Evolutionary conservation across 2,113 vertebrate genomes (phyloP).

Genomic region (Alligator sinensis): DNA sequence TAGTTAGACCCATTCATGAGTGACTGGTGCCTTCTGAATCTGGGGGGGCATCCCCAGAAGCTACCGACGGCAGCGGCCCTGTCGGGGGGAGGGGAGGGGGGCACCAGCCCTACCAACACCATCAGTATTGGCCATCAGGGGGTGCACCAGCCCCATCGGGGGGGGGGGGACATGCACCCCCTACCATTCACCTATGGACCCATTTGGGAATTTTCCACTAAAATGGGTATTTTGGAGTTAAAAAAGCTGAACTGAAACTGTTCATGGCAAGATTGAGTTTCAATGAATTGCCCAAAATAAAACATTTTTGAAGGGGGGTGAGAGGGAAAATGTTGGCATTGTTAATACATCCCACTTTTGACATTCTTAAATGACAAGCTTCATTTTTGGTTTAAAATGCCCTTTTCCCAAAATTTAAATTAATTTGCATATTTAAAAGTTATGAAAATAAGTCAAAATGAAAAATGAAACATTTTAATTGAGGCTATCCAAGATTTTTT

Average conservation of each 20-base stretch:
- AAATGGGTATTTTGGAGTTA: background rate
- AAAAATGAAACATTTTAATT: background rate
- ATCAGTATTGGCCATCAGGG: no score
- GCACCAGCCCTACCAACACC: no score
- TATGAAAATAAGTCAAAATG: background rate
- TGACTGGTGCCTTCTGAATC: no score
- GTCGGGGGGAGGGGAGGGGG: no score
- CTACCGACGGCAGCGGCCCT: no score
- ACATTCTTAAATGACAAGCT: background rate
- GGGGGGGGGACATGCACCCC: no score
- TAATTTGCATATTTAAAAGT: background rate
- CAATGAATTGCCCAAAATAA: background rate
- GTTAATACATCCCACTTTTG: background rate
- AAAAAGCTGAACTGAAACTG: background rate
- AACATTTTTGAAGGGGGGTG: background rate
- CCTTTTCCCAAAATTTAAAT: background rate
- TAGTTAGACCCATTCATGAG: no score
- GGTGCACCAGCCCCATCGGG: no score
- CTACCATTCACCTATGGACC: no score
- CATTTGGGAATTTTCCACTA: background rate
- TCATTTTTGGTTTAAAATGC: background rate
- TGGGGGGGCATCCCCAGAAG: no score
- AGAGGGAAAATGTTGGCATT: background rate
- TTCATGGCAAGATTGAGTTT: background rate
- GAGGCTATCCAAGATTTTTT: fast-evolving